A percentile compares a stretch with the other conserved stretches of the same genome.
Evolutionary conservation across 2,797 vertebrate species (phyloP).

Genomic region (Argentina silus): DNA sequence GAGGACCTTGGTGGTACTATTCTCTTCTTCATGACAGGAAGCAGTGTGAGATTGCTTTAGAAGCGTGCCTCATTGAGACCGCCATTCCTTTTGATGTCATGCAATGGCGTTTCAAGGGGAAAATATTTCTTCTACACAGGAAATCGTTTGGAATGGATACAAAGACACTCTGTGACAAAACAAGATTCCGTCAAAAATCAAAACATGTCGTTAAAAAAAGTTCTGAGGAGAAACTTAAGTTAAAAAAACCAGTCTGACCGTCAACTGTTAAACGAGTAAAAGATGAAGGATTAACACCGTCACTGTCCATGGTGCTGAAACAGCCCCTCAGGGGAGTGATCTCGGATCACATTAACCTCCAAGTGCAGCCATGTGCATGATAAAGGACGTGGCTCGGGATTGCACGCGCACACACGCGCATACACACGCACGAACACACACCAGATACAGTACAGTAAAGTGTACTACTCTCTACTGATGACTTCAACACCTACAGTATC

Average conservation of each 20-base stretch:
- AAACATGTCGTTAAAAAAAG: conserved; percentile 62
- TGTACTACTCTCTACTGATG: too few relatives aligned
- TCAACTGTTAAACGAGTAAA: neutral
- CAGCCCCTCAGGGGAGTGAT: too few relatives aligned
- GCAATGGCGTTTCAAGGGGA: conserved; percentile 61
- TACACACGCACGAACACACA: too few relatives aligned
- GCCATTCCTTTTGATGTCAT: conserved; percentile 65
- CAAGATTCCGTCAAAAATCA: conserved; percentile 58
- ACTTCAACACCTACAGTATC: too few relatives aligned
- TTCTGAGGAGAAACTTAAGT: conserved; percentile 47
- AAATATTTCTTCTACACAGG: conserved; percentile 57
- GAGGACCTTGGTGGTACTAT: conserved; percentile 42
- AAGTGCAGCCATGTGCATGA: too few relatives aligned
- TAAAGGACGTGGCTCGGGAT: too few relatives aligned
- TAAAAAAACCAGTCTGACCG: conserved; percentile 19
- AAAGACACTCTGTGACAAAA: conserved; percentile 52
- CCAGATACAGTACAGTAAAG: too few relatives aligned
- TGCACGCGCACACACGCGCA: too few relatives aligned
- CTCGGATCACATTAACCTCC: too few relatives aligned
- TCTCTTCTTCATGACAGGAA: conserved; percentile 55
- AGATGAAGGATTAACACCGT: too few relatives aligned
- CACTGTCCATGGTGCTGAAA: conserved; percentile 43
- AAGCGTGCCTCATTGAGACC: conserved; percentile 56
- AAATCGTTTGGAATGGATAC: conserved; percentile 31
- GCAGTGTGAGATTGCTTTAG: conserved; percentile 33